Base-by-base conservation (phyloP, 2,797 vertebrate species). In the Gallinago stenura region DNA sequence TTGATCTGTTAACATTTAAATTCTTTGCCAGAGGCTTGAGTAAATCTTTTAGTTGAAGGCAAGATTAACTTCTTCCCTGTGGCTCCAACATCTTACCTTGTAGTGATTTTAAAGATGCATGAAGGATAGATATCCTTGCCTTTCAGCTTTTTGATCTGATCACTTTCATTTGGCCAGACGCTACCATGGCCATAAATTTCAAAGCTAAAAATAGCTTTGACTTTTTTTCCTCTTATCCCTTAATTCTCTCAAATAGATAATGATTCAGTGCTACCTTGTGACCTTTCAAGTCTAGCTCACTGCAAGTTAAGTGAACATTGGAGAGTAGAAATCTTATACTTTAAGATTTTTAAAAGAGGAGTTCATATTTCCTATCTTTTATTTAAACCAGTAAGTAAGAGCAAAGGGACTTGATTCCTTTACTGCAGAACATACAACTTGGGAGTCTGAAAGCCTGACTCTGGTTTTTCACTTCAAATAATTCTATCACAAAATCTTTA, bases 161-260 rank as follows among this genome's bases (percentile, higher is more conserved):
- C 68, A 25, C 37, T 85, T 93, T 78, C 71, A 76, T 79, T 92
- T 90, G 79, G 71, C 57, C 58, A 81, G 90, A 72, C 51, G 31
- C 39, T 92, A 43, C 71, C 56, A n/a, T 1, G 15, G 51, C 30
- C 46, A 26, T 89, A 89, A 92, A 93, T 93, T 94, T 93, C 75
- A 95, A 87, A 80, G 62, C 71, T 90, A 91, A 96, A 96, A 84
- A 93, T 92, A 95, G 87, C 46, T 41, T 65, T 77, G 56, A 86
- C 58, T 85, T 90, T 83, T 68, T 31, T 19, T 2, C 17, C 30
- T 31, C 43, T 94, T 89, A 71, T 89, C 70, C 50, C 43, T 93
- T 96, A 95, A 83, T 96, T 95, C 81, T 87, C 80, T 95, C 71
- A 53, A 62, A 79, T 11, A 80, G 86, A 60, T 90, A 88, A 90